A percentile compares a stretch with the other conserved stretches of the same genome.
Conservation (phyloP, 2,888 invertebrate genomes). For the Andrena bicolor region DNA sequence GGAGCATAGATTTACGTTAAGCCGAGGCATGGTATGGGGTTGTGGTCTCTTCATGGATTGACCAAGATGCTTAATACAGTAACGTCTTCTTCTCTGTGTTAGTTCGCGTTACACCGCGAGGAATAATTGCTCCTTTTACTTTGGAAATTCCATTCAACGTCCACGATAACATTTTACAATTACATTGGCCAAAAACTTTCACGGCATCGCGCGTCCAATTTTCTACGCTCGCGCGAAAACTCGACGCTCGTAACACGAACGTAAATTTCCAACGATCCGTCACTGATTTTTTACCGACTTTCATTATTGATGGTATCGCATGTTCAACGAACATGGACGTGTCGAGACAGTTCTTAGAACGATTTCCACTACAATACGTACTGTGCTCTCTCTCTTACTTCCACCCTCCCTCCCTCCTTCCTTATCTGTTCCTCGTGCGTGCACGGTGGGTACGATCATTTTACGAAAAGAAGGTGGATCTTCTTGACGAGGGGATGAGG, state of each 20-base stretch:
- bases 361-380: conserved; percentile 41
- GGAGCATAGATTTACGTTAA: conserved; percentile 33
- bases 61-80: not conserved
- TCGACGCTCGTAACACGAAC: not conserved
- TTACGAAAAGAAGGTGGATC: conserved; percentile 26
- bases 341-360: conserved; percentile 40
- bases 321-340: conserved; percentile 38
- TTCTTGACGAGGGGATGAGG: conserved; percentile 34
- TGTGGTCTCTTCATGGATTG: conserved; percentile 17
- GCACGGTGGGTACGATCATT: conserved; percentile 30
- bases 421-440: conserved; percentile 1
- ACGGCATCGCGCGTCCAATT: not conserved
- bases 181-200: conserved; percentile 13
- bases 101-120: not conserved
- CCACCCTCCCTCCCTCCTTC: not conserved
- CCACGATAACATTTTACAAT: conserved; percentile 1
- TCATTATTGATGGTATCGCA: conserved; percentile 32
- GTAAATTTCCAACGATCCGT: conserved; percentile 3
- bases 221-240: conserved; percentile 4
- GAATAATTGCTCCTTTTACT: not conserved
- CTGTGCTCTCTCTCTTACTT: conserved; percentile 20
- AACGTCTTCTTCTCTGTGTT: not conserved
- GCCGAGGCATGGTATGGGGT: conserved; percentile 27
- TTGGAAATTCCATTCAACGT: conserved; percentile 2
- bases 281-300: conserved; percentile 34